phyloP scores from a whole-genome alignment of 2,888 invertebrate species.

The Nomada fucata region DNA sequence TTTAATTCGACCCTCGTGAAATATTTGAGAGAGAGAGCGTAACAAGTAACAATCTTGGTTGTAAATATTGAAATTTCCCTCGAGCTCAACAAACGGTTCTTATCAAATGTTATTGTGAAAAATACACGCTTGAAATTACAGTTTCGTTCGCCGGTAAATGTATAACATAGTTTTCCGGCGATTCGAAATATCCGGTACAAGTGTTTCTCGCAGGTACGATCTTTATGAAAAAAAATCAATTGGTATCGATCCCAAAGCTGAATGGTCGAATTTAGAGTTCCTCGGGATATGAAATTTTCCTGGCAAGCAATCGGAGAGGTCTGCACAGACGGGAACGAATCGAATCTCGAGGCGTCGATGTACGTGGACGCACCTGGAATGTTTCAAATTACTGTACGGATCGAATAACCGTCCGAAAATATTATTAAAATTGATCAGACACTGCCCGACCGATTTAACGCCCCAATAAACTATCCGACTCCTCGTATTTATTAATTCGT shows the following conservation, averaged over 20 bases:
- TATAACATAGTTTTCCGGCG: background rate
- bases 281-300: background rate
- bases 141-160: background rate
- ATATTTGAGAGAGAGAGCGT: background rate
- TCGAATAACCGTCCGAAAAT: no score
- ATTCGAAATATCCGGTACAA: background rate
- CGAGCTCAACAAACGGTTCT: background rate
- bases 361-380: no score
- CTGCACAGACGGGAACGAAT: no score
- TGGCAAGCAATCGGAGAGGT: no score
- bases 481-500: no score
- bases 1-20: constrained; percentile 13
- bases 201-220: background rate
- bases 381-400: no score
- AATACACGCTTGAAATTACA: background rate
- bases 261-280: background rate
- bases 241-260: background rate
- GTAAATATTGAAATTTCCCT: background rate
- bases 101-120: no score
- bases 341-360: no score
- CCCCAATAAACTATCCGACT: no score
- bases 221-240: background rate
- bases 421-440: no score
- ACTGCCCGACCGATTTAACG: no score
- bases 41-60: background rate